A percentile compares a stretch with the other conserved stretches of the same genome.
These are phyloP conservation scores for Siphonodentalium dalli DNA, from an alignment of 2,888 invertebrate species.

Conservation along the genomic window DNA sequence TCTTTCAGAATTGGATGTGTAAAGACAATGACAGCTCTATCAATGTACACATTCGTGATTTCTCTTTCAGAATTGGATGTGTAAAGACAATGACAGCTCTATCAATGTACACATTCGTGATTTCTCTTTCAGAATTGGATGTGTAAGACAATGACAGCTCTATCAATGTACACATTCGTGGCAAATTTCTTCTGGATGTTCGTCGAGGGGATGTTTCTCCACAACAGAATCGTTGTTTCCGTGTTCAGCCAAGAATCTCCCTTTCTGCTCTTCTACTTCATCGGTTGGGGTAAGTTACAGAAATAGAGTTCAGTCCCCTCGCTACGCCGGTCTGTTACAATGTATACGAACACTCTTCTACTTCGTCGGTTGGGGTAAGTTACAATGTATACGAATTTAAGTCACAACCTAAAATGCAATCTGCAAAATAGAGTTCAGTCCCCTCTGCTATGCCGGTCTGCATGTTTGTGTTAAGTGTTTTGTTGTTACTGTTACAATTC, in stretches of 20 bases:
- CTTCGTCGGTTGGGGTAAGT: not conserved
- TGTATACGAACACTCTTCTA: no score
- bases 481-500: no score
- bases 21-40: no score
- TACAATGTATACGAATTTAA: not conserved
- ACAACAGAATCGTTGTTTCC: slow-evolving; percentile 68
- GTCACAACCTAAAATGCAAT: not conserved
- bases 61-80: no score
- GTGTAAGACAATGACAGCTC: slow-evolving; percentile 68
- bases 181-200: slow-evolving; percentile 72
- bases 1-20: no score
- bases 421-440: no score
- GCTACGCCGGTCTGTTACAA: not conserved
- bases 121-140: slow-evolving; percentile 68
- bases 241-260: slow-evolving; percentile 70
- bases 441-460: no score
- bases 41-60: no score
- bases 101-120: no score
- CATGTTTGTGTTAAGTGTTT: no score
- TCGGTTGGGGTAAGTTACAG: slow-evolving; percentile 71
- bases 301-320: no score
- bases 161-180: slow-evolving; percentile 68
- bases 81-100: no score
- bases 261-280: slow-evolving; percentile 68
- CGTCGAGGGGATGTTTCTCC: slow-evolving; percentile 68